phyloP scores from a whole-genome alignment of 2,113 vertebrate species.

The Telmatochromis sp. region DNA sequence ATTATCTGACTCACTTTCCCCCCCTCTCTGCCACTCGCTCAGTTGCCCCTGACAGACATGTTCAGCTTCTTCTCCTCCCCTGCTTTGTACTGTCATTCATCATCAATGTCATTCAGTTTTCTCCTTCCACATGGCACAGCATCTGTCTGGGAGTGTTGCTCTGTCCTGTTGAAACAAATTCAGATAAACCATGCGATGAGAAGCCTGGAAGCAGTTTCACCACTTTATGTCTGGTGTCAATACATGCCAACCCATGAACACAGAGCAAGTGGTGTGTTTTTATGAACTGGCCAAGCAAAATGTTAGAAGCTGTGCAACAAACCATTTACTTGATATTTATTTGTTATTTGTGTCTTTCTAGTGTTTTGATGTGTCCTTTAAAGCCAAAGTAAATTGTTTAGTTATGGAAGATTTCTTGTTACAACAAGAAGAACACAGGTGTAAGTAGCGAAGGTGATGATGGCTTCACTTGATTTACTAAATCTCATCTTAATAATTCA shows the following conservation, averaged over 20 bases:
- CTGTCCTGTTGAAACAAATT: conserved; percentile 11
- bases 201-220: neutral
- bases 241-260: neutral
- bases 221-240: conserved; percentile 5
- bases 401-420: neutral
- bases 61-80: conserved; percentile 30
- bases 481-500: neutral
- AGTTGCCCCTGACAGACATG: conserved; percentile 17
- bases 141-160: conserved; percentile 43
- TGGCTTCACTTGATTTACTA: neutral
- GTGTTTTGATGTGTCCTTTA: neutral
- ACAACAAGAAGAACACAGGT: neutral
- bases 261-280: neutral
- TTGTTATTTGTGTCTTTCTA: neutral
- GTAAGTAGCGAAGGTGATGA: neutral
- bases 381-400: neutral
- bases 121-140: conserved; percentile 38
- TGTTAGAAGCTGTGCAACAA: neutral
- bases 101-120: conserved; percentile 38
- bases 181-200: neutral
- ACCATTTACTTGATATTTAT: neutral
- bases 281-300: neutral
- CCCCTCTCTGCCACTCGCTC: neutral
- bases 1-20: neutral
- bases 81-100: conserved; percentile 42